phyloP scores from a whole-genome alignment of 2,888 invertebrate species.

The Ectemnius cavifrons region DNA sequence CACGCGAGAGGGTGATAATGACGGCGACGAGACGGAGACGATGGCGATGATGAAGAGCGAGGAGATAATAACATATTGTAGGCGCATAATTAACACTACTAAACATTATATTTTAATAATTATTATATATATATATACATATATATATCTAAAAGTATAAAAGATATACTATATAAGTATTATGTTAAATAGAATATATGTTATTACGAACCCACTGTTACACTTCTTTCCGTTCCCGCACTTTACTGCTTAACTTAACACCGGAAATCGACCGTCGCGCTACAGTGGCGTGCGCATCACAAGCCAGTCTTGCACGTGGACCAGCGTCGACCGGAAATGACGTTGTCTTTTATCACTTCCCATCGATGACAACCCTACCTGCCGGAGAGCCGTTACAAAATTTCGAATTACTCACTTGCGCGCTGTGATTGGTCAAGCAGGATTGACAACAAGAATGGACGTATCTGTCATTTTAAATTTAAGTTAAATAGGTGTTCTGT shows the following conservation, averaged over 20 bases:
- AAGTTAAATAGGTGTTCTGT: conserved; percentile 50
- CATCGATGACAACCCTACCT: too few relatives aligned
- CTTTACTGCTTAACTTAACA: neutral
- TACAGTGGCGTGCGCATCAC: too few relatives aligned
- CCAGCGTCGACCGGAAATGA: too few relatives aligned
- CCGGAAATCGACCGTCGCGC: too few relatives aligned
- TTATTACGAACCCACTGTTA: conserved; percentile 55
- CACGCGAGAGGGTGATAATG: conserved; percentile 35
- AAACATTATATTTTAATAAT: conserved; percentile 76
- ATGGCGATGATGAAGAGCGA: conserved; percentile 62
- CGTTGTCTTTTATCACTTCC: too few relatives aligned
- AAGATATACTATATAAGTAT: conserved; percentile 70
- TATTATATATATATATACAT: conserved; percentile 62
- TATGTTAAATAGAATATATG: conserved; percentile 72
- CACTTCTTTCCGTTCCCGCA: conserved; percentile 28
- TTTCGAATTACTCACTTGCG: neutral
- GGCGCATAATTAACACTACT: conserved; percentile 73
- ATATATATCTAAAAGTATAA: conserved; percentile 64
- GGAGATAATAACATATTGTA: conserved; percentile 72
- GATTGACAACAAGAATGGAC: conserved; percentile 40
- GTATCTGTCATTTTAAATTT: conserved; percentile 62
- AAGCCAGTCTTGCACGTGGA: too few relatives aligned
- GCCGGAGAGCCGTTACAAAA: neutral
- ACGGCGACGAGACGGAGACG: conserved; percentile 58
- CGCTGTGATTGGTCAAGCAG: conserved; percentile 18